A percentile compares a stretch with the other conserved stretches of the same genome.
Conservation (phyloP, 2,888 invertebrate genomes). For the Drosophila anceps region DNA sequence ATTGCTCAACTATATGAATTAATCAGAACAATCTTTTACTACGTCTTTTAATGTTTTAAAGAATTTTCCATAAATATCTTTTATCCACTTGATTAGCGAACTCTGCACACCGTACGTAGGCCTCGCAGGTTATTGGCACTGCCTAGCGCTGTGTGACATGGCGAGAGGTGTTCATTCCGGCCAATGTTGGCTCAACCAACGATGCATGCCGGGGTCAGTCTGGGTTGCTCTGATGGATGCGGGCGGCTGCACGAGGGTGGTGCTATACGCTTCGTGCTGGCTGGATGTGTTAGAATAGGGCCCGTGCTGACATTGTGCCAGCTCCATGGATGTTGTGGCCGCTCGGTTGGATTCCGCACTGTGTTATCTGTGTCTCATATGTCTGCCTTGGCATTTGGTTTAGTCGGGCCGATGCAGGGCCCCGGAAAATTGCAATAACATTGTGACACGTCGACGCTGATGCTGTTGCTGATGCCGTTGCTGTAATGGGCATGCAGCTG, state of each 20-base stretch:
- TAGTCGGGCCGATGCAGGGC: constrained; percentile 53
- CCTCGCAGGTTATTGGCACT: constrained; percentile 28
- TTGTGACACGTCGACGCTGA: constrained; percentile 61
- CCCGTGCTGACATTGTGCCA: constrained; percentile 17
- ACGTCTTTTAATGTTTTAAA: not conserved
- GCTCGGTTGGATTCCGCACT: constrained; percentile 25
- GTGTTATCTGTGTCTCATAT: constrained; percentile 56
- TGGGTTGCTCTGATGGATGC: constrained; percentile 39
- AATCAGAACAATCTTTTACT: not conserved
- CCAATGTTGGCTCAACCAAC: constrained; percentile 68
- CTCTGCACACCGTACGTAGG: constrained; percentile 26
- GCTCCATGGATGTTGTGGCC: constrained; percentile 37
- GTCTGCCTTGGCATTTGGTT: constrained; percentile 64
- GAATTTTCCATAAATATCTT: not conserved
- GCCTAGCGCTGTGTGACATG: constrained; percentile 32
- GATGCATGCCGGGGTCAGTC: constrained; percentile 67
- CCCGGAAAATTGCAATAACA: constrained; percentile 79
- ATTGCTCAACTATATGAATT: not conserved
- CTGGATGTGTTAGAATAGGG: not conserved
- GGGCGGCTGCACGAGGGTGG: constrained; percentile 16
- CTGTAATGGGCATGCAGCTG: constrained; percentile 23
- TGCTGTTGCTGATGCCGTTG: constrained; percentile 15
- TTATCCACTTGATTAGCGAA: not conserved
- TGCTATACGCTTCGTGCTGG: not conserved
- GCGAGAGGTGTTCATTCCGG: constrained; percentile 51